These are phyloP conservation scores for Apeira syringaria DNA, from an alignment of 2,888 invertebrate genomes.

Conservation along the genomic window DNA sequence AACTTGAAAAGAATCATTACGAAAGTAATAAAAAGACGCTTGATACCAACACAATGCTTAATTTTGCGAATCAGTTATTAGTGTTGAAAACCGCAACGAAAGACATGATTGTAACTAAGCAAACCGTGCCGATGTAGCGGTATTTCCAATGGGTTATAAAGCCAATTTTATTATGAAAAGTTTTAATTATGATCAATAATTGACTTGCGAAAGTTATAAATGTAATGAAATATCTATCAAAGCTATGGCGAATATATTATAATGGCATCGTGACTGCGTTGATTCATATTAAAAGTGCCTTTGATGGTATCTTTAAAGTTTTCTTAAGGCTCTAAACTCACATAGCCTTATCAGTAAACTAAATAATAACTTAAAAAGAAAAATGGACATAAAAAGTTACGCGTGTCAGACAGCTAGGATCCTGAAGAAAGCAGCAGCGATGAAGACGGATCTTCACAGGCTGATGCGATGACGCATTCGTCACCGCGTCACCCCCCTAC, in stretches of 20 bases:
- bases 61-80: not conserved
- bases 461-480: no score
- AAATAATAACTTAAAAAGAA: no score
- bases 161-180: conserved; percentile 14
- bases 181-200: conserved; percentile 18
- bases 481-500: no score
- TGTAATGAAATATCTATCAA: conserved; percentile 18
- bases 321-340: not conserved
- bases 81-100: conserved; percentile 1
- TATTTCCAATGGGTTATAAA: conserved; percentile 5
- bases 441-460: no score
- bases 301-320: conserved; percentile 10
- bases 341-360: not conserved
- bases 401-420: no score
- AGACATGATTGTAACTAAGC: not conserved
- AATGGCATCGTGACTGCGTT: conserved; percentile 15
- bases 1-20: no score
- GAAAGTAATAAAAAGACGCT: no score
- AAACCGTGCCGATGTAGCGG: conserved; percentile 5
- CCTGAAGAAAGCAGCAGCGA: no score
- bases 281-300: conserved; percentile 13
- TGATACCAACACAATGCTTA: conserved; percentile 7
- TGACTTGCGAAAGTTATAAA: conserved; percentile 16
- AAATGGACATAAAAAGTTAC: no score
- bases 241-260: conserved; percentile 14